Base-by-base conservation (phyloP, 1,140 invertebrate genomes). In the Dinoponera quadriceps region DNA sequence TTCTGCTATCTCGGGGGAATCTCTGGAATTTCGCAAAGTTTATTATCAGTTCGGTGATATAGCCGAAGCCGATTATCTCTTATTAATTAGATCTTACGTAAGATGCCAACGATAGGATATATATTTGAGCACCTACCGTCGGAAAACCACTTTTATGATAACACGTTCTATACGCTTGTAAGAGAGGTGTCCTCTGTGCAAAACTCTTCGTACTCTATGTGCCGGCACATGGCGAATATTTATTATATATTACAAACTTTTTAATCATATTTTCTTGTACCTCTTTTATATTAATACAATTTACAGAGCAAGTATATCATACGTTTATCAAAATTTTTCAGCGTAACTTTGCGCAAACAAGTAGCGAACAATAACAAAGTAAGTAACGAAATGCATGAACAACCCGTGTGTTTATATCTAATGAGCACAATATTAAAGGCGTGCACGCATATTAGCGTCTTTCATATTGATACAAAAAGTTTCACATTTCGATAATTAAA, bases 21-120 rank as follows among this genome's bases (percentile, higher is more conserved):
- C 16, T 14, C 18, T 16, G 16, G 27, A 57, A 9, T 63, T 49
- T 65, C 7, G 25, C 13, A 59, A 59, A 59, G 57, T 44, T 57
- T 80, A 22, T 3, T 80, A 80, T 27, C 48, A 29, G 55, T 44
- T 78, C 33, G 59, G 59, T 48, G 22, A 27, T 2, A 25, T 57
- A 2, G 14, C 0, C n/a, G 22, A 38, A 78, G 49, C n/a, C n/a
- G n/a, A n/a, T 38, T 27, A 68, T 3, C 20, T 27, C 48, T 78
- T 78, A 69, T 78, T 62, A 44, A 78, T 80, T 33, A 44, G 20
- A 51, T 16, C n/a, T 80, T 80, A 13, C 33, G 59, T 80, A 77
- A 77, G n/a, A 20, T 1, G 2, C 0, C 18, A n/a, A 65, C n/a
- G 4, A 13, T 13, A 14, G 13, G n/a, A n/a, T 25, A 38, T 51